Base-by-base conservation (phyloP, 2,113 vertebrate species). In the Pseudolaguvia tuberculata region DNA sequence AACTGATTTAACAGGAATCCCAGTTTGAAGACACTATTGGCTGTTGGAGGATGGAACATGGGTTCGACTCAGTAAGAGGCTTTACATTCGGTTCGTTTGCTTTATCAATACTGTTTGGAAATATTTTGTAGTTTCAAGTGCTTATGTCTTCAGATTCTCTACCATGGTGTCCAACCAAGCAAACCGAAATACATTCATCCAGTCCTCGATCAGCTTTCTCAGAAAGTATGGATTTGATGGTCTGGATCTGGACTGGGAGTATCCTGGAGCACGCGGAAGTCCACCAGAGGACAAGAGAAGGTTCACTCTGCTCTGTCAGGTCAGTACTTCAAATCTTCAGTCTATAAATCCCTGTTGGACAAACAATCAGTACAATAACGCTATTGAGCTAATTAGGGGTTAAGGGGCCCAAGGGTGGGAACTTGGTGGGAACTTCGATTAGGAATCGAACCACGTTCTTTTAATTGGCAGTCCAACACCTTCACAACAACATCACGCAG, bases 231-330 rank as follows among this genome's bases (percentile, higher is more conserved):
- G 82, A 2, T 94, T 93, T 85, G 91, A 93, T 84, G 92, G 91
- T 17, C 83, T 92, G 23, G 91, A 94, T 56, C 81, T 92, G 71
- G 90, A 93, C 80, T 90, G 92, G 83, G 89, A 93, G 79, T 92
- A 91, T 59, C 92, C 91, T 4, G 90, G 85, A 42, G 70, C 89
- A 1, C 82, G 87, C 75, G 91, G 89, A 51, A 94, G 91, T 72
- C 91, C 90, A 15, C 73, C 77, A 3, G 85, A 88, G 72, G 91
- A 93, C 82, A 92, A 91, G 73, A 83, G 88, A 45, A 83, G 80
- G 80, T 93, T 93, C 80, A 91, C 89, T 2, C 1, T 83, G 70
- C 74, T 93, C 63, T 91, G 89, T 80, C 87, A 92, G 87, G 91
- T 93, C 50, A 76, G 85, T 53, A 21, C 17, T 5, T 55, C 1